Evolutionary conservation across 1,140 invertebrate species (phyloP), one percentile per base, ranked within the genome.

Genomic region (Diachasmimorpha longicaudata): DNA sequence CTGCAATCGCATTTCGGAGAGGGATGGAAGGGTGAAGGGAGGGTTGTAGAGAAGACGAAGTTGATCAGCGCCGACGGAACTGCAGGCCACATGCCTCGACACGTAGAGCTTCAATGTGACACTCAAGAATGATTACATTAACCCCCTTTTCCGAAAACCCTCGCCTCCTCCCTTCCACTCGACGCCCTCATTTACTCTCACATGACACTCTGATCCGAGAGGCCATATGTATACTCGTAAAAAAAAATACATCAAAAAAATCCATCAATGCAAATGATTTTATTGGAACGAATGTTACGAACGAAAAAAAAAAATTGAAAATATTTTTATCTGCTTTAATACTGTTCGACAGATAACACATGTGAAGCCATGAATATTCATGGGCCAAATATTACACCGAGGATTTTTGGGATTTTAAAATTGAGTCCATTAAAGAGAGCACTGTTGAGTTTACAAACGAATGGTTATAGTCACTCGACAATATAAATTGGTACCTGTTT

Each of bases 61-160:
- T 75, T 73, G 77, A 78, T 75, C 70, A 77, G 68, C 31, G 63
- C 23, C 70, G 67, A 77, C 39, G 72, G 63, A 63, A 44, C 68
- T 70, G 21, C 69, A 55, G 70, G 67, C 68, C 25, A 72, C 68
- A 77, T 71, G 55, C 72, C 72, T 71, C 72, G 72, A 77, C 76
- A 77, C 76, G 72, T 77, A 74, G 44, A 31, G 70, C 46, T 52
- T 52, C 68, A 19, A 77, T 63, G 52, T 72, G 52, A 74, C 76
- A 77, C 76, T 77, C 69, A 71, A 72, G 46, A 77, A 74, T 77
- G 72, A 77, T 77, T 77, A 77, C 52, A 77, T 77, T 77, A 77
- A 77, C 67, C 75, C 75, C 63, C 72, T 75, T 52, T 44, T 44
- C 67, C 67, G 9, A 70, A 39, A 39, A 70, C 72, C 25, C 14